Conservation (phyloP, 2,113 vertebrate genomes). For the Phyllopteryx taeniolatus region DNA sequence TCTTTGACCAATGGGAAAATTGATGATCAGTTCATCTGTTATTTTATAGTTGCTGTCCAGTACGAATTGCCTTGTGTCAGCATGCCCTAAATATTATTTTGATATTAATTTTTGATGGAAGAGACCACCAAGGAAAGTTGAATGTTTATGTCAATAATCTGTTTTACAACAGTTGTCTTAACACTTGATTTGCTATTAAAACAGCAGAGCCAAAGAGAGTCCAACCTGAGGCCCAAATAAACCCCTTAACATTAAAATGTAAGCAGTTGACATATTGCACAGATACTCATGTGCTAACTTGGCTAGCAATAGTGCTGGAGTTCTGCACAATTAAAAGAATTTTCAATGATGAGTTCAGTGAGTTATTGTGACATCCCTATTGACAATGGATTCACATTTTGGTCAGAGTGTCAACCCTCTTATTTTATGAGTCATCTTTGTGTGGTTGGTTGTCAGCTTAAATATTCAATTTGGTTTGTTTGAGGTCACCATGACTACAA, state of each 20-base stretch:
- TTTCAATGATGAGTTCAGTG: no score
- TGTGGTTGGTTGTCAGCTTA: slow-evolving; percentile 6
- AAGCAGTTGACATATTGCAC: neutral
- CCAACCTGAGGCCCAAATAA: neutral
- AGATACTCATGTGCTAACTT: neutral
- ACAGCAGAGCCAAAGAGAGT: slow-evolving; percentile 18
- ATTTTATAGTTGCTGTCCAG: neutral
- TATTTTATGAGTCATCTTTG: slow-evolving; percentile 50
- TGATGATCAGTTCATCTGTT: neutral
- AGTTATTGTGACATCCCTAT: neutral
- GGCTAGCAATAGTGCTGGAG: neutral
- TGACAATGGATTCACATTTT: slow-evolving; percentile 23
- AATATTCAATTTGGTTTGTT: slow-evolving; percentile 12
- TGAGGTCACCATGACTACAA: slow-evolving; percentile 2
- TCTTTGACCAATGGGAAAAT: neutral
- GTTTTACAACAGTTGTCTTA: neutral
- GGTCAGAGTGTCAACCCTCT: slow-evolving; percentile 27
- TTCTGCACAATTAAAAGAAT: neutral
- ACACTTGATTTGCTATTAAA: neutral
- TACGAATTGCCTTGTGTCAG: neutral
- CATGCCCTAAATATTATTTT: neutral
- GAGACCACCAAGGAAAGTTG: neutral
- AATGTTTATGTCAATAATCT: neutral
- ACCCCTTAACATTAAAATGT: neutral
- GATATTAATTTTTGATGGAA: neutral